Evolutionary conservation across 1,140 invertebrate species (phyloP).

Genomic region (Calliphora vicina): DNA sequence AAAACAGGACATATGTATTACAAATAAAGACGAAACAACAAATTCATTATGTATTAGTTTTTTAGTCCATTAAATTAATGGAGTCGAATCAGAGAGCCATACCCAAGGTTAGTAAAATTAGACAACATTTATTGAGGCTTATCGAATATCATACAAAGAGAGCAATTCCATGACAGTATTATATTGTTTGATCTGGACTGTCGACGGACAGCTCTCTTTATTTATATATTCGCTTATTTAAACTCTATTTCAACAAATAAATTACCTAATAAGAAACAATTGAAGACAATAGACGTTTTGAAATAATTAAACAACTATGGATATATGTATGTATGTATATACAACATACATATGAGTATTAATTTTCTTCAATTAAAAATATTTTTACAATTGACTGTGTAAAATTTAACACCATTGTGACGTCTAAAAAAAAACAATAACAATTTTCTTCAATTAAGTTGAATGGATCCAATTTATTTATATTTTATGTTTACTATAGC

Average conservation of each 20-base stretch:
- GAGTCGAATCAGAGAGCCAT: no score
- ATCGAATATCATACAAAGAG: slow-evolving; percentile 69
- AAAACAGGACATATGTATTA: not conserved
- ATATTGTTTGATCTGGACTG: slow-evolving; percentile 66
- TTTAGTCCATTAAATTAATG: not conserved
- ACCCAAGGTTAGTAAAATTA: not conserved
- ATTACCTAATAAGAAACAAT: not conserved
- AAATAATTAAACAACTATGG: not conserved
- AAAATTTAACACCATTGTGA: not conserved
- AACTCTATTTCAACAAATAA: not conserved
- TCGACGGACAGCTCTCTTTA: slow-evolving; percentile 75
- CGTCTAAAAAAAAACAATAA: not conserved
- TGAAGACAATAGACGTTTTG: not conserved
- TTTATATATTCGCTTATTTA: slow-evolving; percentile 64
- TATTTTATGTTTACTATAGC: not conserved
- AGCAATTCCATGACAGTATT: slow-evolving; percentile 74
- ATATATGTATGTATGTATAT: no score
- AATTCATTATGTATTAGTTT: not conserved
- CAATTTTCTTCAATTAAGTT: not conserved
- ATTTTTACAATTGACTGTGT: not conserved
- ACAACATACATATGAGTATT: not conserved
- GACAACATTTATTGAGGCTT: slow-evolving; percentile 43
- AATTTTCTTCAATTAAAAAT: not conserved
- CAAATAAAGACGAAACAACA: slow-evolving; percentile 10
- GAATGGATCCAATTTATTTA: not conserved